Base-by-base conservation (phyloP, 2,888 invertebrate species). In the Drosophila demipolita region DNA sequence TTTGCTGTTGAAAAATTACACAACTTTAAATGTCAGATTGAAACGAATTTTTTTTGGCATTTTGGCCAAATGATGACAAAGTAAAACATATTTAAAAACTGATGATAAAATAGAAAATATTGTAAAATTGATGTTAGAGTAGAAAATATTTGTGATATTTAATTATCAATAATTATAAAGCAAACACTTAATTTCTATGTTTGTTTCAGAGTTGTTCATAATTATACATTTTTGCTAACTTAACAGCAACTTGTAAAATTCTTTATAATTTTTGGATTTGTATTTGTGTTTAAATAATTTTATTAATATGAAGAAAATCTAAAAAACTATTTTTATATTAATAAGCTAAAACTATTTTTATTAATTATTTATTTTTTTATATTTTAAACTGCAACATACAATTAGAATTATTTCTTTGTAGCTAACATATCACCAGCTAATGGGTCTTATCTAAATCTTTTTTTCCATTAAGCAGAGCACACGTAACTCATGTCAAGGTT, bases 401-500 rank as follows among this genome's bases (percentile, higher is more conserved):
- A 20, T 45, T 15, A 4, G 3, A 54, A 36, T 11, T 36, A 38
- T n/a, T 54, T 53, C 15, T 53, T 53, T 20, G 12, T 4, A 23
- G 36, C 35, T 7, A 26, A 35, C 5, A 35, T 11, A 20, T 7
- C 4, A 5, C 38, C 26, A 29, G 38, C 12, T 15, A 29, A n/a
- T 17, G 6, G 7, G 8, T 4, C 0, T 29, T 29, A 38, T 29
- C 29, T 15, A 3, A n/a, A 29, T 57, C 1, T 42, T 57, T 5
- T 9, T 29, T 6, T 1, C 8, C 26, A 7, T 63, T n/a, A 35
- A 20, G 29, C 15, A 35, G 72, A 42, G 69, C 73, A 71, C 65
- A 68, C 61, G 65, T 20, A 62, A 57, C 72, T 67, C 83, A 63
- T 53, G 63, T 45, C 57, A 54, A 35, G 59, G 11, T 60, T 66